Evolutionary conservation across 2,113 vertebrate species (phyloP).

Genomic region (Cottus gobio): DNA sequence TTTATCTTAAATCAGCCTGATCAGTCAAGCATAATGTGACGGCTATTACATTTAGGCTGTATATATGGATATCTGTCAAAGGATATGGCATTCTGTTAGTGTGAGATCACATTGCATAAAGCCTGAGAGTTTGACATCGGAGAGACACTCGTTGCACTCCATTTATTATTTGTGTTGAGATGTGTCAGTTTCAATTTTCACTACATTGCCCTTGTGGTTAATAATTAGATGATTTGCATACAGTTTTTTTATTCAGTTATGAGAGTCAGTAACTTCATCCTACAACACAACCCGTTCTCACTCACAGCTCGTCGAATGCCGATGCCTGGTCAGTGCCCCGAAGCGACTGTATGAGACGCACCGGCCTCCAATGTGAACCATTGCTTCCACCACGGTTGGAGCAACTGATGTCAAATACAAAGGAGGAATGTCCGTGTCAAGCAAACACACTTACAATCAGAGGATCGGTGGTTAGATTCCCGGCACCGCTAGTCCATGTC

Average conservation of each 20-base stretch:
- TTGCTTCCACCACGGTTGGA: not conserved
- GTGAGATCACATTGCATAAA: conserved; percentile 50
- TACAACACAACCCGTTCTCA: not conserved
- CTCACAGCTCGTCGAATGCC: not conserved
- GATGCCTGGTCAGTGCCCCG: not conserved
- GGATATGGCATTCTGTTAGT: conserved; percentile 60
- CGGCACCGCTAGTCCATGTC: too few species aligned
- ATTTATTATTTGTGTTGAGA: conserved; percentile 40
- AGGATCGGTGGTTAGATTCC: too few species aligned
- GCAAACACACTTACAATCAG: too few species aligned
- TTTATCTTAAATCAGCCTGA: conserved; percentile 57
- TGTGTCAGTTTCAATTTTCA: conserved; percentile 37
- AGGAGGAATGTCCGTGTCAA: not conserved
- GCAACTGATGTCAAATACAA: not conserved
- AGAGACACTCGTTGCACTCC: conserved; percentile 38
- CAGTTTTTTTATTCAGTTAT: not conserved
- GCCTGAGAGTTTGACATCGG: conserved; percentile 52
- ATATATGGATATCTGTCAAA: conserved; percentile 59
- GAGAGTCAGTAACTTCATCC: not conserved
- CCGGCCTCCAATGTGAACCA: not conserved
- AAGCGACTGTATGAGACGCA: too few species aligned
- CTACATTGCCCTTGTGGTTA: not conserved
- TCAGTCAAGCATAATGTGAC: conserved; percentile 66
- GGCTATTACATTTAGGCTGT: conserved; percentile 46
- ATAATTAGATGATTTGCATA: conserved; percentile 29